phyloP scores from a whole-genome alignment of 1,140 invertebrate species.

The Drosophila kepulauana region DNA sequence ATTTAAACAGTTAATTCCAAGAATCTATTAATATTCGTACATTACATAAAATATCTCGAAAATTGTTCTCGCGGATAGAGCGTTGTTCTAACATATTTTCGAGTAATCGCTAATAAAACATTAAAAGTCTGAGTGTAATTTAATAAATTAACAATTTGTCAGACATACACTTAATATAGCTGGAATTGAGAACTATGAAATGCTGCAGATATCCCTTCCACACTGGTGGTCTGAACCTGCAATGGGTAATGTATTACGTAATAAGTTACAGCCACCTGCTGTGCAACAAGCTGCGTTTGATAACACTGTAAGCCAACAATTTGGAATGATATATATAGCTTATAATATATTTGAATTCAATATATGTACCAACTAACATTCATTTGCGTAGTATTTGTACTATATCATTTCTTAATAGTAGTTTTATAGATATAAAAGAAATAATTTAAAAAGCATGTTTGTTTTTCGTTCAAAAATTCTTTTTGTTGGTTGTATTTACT shows the following conservation, averaged over 20 bases:
- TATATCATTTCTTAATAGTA: too few relatives aligned
- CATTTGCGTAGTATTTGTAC: too few relatives aligned
- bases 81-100: neutral
- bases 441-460: neutral
- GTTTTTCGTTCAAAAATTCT: neutral
- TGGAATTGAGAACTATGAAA: slow-evolving; percentile 89
- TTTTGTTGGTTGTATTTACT: neutral
- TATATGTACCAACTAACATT: too few relatives aligned
- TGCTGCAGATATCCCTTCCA: slow-evolving; percentile 89
- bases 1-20: too few relatives aligned
- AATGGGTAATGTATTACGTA: slow-evolving; percentile 86
- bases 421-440: too few relatives aligned
- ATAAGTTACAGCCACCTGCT: slow-evolving; percentile 88
- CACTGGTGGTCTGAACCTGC: slow-evolving; percentile 92
- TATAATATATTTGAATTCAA: neutral
- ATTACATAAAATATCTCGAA: too few relatives aligned
- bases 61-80: too few relatives aligned
- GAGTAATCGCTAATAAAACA: neutral
- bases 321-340: neutral
- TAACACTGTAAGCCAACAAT: slow-evolving; percentile 86
- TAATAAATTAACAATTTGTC: slow-evolving; percentile 34
- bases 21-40: too few relatives aligned
- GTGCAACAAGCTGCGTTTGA: slow-evolving; percentile 95
- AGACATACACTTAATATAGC: slow-evolving; percentile 88
- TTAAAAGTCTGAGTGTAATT: slow-evolving; percentile 6